phyloP scores from a whole-genome alignment of 2,113 vertebrate species.

The Crotalus viridis region DNA sequence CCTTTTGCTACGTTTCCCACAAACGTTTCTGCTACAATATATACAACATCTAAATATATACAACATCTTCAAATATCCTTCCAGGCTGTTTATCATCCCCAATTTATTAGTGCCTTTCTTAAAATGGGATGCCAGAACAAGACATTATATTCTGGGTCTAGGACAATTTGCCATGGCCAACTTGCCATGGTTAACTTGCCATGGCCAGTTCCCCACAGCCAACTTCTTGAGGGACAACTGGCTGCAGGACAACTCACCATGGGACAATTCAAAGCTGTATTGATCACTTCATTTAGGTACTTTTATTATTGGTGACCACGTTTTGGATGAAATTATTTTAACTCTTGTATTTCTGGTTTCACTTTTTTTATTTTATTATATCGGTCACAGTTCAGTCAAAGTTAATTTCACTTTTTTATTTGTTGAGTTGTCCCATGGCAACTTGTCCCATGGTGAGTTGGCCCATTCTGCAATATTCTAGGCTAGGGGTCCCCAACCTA shows the following conservation, averaged over 20 bases:
- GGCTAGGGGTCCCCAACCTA: neutral
- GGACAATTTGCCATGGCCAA: neutral
- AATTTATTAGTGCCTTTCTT: neutral
- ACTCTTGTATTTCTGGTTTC: too few relatives aligned
- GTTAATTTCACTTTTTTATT: too few relatives aligned
- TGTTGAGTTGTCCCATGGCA: too few relatives aligned
- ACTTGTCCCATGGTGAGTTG: too few relatives aligned
- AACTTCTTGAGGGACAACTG: neutral
- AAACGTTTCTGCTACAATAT: neutral
- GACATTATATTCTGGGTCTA: neutral
- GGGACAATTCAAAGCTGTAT: neutral
- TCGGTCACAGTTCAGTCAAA: too few relatives aligned
- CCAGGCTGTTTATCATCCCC: neutral
- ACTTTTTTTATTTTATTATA: too few relatives aligned
- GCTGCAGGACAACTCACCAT: neutral
- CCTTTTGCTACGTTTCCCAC: neutral
- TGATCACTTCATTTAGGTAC: too few relatives aligned
- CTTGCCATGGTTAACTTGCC: too few relatives aligned
- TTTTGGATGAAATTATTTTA: too few relatives aligned
- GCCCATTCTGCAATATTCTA: too few relatives aligned
- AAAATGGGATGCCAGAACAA: neutral
- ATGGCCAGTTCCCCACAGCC: neutral
- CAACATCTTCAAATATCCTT: neutral
- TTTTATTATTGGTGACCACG: too few relatives aligned
- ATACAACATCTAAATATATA: neutral